Percentiles rank a stretch among this genome's conserved stretches.
These are phyloP conservation scores for Penaeus vannamei DNA, from an alignment of 1,140 invertebrate genomes.

Conservation along the genomic window DNA sequence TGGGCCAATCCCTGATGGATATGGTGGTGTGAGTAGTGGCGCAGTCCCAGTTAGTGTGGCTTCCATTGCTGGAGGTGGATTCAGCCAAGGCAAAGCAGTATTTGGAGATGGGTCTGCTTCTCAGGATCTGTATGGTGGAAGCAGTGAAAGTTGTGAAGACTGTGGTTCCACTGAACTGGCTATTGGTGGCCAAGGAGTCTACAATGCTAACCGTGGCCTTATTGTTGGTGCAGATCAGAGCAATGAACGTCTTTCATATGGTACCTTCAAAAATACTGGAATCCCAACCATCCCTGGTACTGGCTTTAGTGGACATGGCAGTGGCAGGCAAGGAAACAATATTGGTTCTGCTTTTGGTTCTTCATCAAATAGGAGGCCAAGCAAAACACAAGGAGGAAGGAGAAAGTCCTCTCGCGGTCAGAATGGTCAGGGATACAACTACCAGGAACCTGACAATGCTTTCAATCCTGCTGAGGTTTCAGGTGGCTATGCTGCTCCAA, in stretches of 20 bases:
- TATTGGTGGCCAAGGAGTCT: conserved; percentile 61
- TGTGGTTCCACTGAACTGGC: conserved; percentile 55
- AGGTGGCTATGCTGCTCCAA: neutral
- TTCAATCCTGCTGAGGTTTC: neutral
- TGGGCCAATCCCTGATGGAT: conserved; percentile 42
- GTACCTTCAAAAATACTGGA: conserved; percentile 6
- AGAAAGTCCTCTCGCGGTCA: neutral
- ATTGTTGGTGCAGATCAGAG: conserved; percentile 49
- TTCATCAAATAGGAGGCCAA: neutral
- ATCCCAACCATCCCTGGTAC: neutral
- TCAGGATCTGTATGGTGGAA: conserved; percentile 35
- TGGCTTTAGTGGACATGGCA: neutral
- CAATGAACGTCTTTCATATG: conserved; percentile 54
- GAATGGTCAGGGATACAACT: neutral
- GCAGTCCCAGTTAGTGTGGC: conserved; percentile 55
- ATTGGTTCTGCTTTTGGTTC: neutral
- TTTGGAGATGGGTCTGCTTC: neutral
- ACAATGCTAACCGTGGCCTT: conserved; percentile 56
- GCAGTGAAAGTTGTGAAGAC: conserved; percentile 50
- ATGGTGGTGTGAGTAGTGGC: conserved; percentile 26
- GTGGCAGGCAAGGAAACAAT: conserved; percentile 11
- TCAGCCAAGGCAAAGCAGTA: conserved; percentile 51
- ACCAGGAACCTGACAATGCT: neutral
- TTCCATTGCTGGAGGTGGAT: conserved; percentile 46
- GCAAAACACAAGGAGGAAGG: neutral